Base-by-base conservation (phyloP, 2,888 invertebrate genomes). In the Pantelozetes paolii region DNA sequence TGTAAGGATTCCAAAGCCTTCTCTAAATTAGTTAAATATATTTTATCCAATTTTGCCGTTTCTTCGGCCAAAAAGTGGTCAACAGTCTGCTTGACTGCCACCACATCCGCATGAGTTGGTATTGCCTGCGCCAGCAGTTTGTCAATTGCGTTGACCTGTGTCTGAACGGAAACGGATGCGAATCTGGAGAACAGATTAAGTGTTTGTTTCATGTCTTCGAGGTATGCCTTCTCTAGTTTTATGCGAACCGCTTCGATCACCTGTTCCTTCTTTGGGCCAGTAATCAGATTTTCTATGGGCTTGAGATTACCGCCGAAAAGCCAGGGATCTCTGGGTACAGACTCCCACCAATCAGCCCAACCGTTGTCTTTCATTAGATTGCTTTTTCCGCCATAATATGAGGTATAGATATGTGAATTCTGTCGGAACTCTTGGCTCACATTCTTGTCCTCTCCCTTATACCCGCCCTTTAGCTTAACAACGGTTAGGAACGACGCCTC, bases 261-360 rank as follows among this genome's bases (percentile, higher is more conserved):
- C 50, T 69, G 45, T 2, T 26, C 71, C 23, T 73, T 73, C 23
- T 69, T 50, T 13, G 59, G 26, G 1, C 57, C 48, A 20, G 28
- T 30, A 20, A 73, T 45, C 69, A 73, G 36, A 45, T 71, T 73
- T 45, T 57, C 42, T 23, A 74, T 74, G 5, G 74, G 74, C 32
- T 50, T 64, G 5, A 74, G 28, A 11, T 42, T 26, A 42, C 74
- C 74, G 6, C 71, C 74, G 30, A 74, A 74, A 28, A 74, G 50
- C 74, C 74, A 74, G 23, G 74, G 74, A 59, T 74, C 67, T 26
- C 45, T 28, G 9, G 74, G 48, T 1, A 74, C 74, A 13, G 57
- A 26, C 18, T 36, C 71, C 72, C 50, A 57, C 74, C 74, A 74
- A 15, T 71, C 50, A 5, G 40, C 28, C 74, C 71, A 74, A 74